Percentiles rank a stretch among this genome's conserved stretches.
Conservation (phyloP, 1,140 invertebrate species). For the Drosophila arawakana region DNA sequence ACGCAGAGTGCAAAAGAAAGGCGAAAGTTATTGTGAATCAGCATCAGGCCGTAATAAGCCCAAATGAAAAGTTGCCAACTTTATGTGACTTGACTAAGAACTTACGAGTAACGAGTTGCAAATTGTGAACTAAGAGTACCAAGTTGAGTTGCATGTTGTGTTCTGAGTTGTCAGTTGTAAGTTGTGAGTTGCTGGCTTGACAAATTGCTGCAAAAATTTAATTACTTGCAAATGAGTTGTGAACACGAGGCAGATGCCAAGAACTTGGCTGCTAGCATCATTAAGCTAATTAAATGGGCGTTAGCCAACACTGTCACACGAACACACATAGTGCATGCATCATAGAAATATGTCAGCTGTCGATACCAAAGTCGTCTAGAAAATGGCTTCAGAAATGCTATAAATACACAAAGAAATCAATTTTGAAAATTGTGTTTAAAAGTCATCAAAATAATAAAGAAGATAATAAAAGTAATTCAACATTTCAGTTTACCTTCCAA, state of each 20-base stretch:
- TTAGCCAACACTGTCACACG: conserved; percentile 35
- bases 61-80: conserved; percentile 57
- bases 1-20: not conserved
- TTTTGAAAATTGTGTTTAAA: not conserved
- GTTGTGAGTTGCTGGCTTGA: conserved; percentile 39
- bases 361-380: not conserved
- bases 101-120: conserved; percentile 7
- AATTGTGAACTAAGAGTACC: not conserved
- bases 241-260: conserved; percentile 40
- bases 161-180: not conserved
- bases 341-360: conserved; percentile 5
- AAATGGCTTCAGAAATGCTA: too few species aligned
- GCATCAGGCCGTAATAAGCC: conserved; percentile 44
- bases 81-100: conserved; percentile 62
- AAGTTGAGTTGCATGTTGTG: not conserved
- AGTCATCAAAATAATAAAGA: too few species aligned
- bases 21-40: conserved; percentile 18
- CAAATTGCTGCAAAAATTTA: conserved; percentile 65
- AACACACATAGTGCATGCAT: conserved; percentile 1
- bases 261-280: conserved; percentile 39
- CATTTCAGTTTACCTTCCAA: too few species aligned
- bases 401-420: too few species aligned
- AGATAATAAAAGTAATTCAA: too few species aligned
- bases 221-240: conserved; percentile 69
- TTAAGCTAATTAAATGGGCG: conserved; percentile 59